phyloP scores from a whole-genome alignment of 1,140 invertebrate genomes.

The Hirudo medicinalis region DNA sequence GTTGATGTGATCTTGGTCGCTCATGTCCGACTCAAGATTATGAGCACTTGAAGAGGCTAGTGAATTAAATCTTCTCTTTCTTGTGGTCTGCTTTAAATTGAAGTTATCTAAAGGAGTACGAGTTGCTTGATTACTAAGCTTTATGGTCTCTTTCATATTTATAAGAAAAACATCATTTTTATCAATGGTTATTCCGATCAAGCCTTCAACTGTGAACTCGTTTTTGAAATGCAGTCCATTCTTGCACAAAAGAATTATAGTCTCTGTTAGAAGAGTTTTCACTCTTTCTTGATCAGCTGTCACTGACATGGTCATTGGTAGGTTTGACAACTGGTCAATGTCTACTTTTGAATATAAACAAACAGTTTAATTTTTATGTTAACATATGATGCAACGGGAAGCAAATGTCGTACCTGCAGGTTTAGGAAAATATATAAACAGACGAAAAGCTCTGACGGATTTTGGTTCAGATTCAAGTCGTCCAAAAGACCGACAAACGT shows the following conservation, averaged over 20 bases:
- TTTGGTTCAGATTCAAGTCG: no score
- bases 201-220: conserved; percentile 19
- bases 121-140: background rate
- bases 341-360: background rate
- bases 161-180: conserved; percentile 21
- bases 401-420: background rate
- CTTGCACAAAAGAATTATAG: conserved; percentile 22
- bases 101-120: background rate
- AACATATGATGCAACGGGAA: background rate
- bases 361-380: background rate
- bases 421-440: background rate
- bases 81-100: background rate
- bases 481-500: no score
- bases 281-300: conserved; percentile 21
- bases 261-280: conserved; percentile 16
- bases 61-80: background rate
- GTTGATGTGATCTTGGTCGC: no score
- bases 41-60: no score
- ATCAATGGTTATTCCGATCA: conserved; percentile 23
- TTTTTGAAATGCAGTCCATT: conserved; percentile 21
- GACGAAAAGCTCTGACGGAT: background rate
- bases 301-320: conserved; percentile 15
- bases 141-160: conserved; percentile 20
- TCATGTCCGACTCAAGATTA: no score
- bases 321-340: background rate